Percentiles rank a stretch among this genome's conserved stretches.
phyloP scores from a whole-genome alignment of 2,113 vertebrate genomes.

The Climacteris rufus region DNA sequence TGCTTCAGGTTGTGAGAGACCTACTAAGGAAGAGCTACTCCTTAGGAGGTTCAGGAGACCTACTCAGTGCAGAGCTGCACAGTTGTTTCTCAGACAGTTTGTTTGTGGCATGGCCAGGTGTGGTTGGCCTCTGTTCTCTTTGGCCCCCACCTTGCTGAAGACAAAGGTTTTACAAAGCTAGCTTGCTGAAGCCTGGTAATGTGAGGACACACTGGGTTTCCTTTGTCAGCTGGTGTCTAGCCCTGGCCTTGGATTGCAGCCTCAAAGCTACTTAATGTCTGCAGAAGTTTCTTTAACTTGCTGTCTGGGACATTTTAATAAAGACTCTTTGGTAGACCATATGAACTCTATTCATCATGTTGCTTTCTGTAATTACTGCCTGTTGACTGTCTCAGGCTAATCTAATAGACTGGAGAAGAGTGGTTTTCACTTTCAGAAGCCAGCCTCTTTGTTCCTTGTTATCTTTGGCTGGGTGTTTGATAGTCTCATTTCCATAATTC shows the following conservation, averaged over 20 bases:
- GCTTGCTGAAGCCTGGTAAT: neutral
- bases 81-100: neutral
- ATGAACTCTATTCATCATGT: neutral
- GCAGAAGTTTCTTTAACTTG: neutral
- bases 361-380: neutral
- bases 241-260: neutral
- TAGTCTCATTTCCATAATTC: slow-evolving; percentile 23
- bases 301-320: slow-evolving; percentile 20
- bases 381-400: neutral
- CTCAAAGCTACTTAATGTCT: neutral
- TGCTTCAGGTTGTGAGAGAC: neutral
- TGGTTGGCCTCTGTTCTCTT: neutral
- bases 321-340: neutral
- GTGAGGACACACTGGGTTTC: neutral
- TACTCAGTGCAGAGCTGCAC: neutral
- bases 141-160: neutral
- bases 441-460: slow-evolving; percentile 10
- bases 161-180: neutral
- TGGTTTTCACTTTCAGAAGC: slow-evolving; percentile 18
- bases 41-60: too few species aligned
- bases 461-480: slow-evolving; percentile 15
- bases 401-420: slow-evolving; percentile 9
- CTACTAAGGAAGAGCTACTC: too few species aligned
- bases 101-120: neutral
- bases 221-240: neutral